These are phyloP conservation scores for Antrozous pallidus DNA, from an alignment of 2,797 vertebrate genomes.

Conservation along the genomic window DNA sequence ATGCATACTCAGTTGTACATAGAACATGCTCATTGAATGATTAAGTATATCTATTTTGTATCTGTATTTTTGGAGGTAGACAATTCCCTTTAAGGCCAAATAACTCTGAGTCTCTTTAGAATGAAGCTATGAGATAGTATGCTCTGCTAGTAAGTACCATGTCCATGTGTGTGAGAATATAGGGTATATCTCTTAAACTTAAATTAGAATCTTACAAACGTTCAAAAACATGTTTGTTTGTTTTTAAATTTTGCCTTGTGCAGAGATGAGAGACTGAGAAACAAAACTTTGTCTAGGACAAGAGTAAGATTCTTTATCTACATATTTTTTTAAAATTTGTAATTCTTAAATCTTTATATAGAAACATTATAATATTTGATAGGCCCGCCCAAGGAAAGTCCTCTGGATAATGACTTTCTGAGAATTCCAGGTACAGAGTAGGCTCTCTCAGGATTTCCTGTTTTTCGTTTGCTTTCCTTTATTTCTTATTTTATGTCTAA, in stretches of 20 bases:
- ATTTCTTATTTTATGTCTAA: conserved; percentile 71
- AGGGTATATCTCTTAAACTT: background rate
- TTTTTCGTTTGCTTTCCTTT: conserved; percentile 67
- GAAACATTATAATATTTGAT: conserved; percentile 38
- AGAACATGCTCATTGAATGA: background rate
- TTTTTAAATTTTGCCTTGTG: background rate
- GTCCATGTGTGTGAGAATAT: background rate
- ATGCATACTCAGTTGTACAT: background rate
- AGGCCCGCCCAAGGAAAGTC: conserved; percentile 44
- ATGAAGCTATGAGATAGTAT: background rate
- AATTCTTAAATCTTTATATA: background rate
- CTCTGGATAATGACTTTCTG: conserved; percentile 54
- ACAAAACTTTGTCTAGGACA: background rate
- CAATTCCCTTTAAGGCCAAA: background rate
- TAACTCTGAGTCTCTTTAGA: background rate
- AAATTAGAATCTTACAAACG: conserved; percentile 1
- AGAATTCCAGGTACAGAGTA: conserved; percentile 60
- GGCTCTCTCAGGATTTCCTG: conserved; percentile 63
- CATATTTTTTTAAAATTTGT: background rate
- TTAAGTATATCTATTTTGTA: background rate
- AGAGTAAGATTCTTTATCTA: background rate
- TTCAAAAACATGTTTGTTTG: background rate
- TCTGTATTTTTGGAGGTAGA: background rate
- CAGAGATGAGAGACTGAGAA: conserved; percentile 8
- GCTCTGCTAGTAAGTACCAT: background rate